A percentile compares a stretch with the other conserved stretches of the same genome.
Evolutionary conservation across 2,113 vertebrate genomes (phyloP).

Genomic region (Scolopax mira): DNA sequence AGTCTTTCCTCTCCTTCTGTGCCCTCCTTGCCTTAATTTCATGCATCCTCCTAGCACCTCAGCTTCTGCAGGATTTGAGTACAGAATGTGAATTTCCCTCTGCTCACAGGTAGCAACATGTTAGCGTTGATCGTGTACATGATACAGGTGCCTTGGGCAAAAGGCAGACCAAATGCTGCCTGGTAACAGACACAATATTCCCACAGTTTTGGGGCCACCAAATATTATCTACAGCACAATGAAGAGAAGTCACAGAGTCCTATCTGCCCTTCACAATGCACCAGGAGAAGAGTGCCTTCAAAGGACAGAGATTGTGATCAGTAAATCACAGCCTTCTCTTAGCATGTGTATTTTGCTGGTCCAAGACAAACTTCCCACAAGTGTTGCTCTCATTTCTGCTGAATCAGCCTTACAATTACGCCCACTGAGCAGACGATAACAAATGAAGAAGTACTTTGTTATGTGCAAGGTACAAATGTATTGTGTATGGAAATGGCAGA

Average conservation of each 20-base stretch:
- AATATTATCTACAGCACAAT: not conserved
- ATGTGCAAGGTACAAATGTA: not conserved
- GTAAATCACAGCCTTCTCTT: constrained; percentile 4
- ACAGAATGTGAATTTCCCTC: constrained; percentile 27
- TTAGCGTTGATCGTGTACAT: not conserved
- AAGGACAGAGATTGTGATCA: not conserved
- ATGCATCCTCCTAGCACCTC: not conserved
- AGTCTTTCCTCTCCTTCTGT: not conserved
- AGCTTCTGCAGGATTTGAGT: not conserved
- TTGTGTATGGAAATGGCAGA: not conserved
- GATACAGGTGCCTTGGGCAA: constrained; percentile 10
- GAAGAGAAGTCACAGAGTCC: not conserved
- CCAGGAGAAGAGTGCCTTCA: not conserved
- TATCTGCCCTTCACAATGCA: not conserved
- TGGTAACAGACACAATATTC: not conserved
- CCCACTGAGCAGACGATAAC: not conserved
- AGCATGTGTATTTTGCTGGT: not conserved
- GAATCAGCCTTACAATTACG: not conserved
- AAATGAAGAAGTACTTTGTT: not conserved
- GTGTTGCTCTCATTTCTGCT: not conserved
- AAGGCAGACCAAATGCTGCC: not conserved
- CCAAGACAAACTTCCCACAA: not conserved
- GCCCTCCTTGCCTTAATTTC: not conserved
- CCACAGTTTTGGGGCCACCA: not conserved
- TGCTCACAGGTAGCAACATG: constrained; percentile 16